Conservation (phyloP, 2,113 vertebrate species). For the Arothron firmamentum region DNA sequence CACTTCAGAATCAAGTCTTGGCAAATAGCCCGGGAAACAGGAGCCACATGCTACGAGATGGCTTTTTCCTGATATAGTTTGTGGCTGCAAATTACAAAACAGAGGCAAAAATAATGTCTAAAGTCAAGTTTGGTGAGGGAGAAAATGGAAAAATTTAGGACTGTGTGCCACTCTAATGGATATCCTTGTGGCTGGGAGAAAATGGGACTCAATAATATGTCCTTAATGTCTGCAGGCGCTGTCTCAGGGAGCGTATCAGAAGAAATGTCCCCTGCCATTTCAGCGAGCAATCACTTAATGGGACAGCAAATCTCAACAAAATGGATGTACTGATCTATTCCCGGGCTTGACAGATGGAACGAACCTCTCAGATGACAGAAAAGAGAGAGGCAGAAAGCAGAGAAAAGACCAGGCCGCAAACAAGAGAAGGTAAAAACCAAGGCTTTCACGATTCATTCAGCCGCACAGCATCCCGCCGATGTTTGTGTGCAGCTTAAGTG, state of each 20-base stretch:
- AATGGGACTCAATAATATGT: conserved; percentile 72
- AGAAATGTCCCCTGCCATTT: conserved; percentile 88
- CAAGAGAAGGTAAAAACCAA: conserved; percentile 64
- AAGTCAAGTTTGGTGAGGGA: conserved; percentile 82
- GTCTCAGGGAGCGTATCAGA: conserved; percentile 77
- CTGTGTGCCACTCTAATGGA: conserved; percentile 80
- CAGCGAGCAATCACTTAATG: conserved; percentile 96
- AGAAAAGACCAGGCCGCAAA: conserved; percentile 50
- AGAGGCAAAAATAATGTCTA: conserved; percentile 78
- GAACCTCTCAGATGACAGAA: conserved; percentile 75
- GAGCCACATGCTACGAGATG: conserved; percentile 74
- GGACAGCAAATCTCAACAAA: conserved; percentile 85
- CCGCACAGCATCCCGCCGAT: conserved; percentile 69
- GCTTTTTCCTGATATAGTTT: conserved; percentile 81
- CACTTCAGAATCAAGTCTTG: conserved; percentile 79
- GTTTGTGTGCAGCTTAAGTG: conserved; percentile 89
- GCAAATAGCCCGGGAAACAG: conserved; percentile 71
- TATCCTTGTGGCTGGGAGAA: conserved; percentile 69
- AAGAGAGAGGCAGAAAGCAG: conserved; percentile 39
- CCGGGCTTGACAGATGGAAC: conserved; percentile 79
- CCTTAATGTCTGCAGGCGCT: conserved; percentile 80
- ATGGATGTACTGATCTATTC: conserved; percentile 89
- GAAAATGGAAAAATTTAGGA: conserved; percentile 83
- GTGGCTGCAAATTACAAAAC: conserved; percentile 80
- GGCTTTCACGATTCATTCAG: conserved; percentile 65